Base-by-base conservation (phyloP, 2,113 vertebrate species). In the Catharus bicknelli region DNA sequence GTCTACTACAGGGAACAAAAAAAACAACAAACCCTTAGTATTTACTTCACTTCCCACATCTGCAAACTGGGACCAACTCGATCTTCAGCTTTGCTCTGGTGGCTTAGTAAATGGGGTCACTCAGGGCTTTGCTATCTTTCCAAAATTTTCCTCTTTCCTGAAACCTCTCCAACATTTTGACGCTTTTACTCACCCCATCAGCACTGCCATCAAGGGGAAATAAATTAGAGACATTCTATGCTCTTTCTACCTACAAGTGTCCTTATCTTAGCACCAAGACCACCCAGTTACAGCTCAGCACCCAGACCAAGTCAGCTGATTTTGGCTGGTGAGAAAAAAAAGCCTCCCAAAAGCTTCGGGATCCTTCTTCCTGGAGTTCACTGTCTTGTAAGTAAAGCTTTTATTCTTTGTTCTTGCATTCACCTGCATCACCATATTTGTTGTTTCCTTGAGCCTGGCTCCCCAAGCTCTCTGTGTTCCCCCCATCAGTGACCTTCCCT, bases 61-160 rank as follows among this genome's bases (percentile, higher is more conserved):
- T 84, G 36, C 57, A 82, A 79, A 75, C 32, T 26, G 10, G 7
- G 13, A 87, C 14, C 53, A 90, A 7, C 40, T 89, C 61, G 38
- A 10, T n/a, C 43, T 45, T 82, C 61, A 84, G 3, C 27, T 75
- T 90, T 42, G 23, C 10, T 55, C 34, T 77, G 16, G 26, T 58
- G 29, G 48, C 40, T 74, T 26, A 78, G 55, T 4, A n/a, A 36
- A 55, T 0, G 0, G 22, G 7, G 40, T 40, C 53, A 67, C 30
- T 64, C 16, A 30, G n/a, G 25, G n/a, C n/a, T 90, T 85, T 88
- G 50, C 14, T 51, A 72, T 13, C 4, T 45, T 70, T 73, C 13
- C 36, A 59, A 64, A 72, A 55, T 20, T 51, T 63, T 42, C 9
- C 22, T 85, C 53, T 79, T 85, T n/a, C 50, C 45, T 53, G 62